Conservation (phyloP, 1,140 invertebrate genomes). For the Drosophila tristis region DNA sequence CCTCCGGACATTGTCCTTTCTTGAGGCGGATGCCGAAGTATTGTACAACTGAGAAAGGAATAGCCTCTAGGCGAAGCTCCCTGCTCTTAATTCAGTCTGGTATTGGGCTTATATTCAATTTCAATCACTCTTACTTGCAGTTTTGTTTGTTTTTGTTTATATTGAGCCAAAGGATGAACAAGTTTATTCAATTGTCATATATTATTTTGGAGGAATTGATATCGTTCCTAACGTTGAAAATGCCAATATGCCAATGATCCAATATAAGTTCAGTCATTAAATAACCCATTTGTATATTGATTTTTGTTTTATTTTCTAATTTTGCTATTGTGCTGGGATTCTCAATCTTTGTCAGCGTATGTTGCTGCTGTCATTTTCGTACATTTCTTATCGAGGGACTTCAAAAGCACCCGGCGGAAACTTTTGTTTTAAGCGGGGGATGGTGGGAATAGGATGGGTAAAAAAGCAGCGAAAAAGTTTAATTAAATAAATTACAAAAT, state of each 20-base stretch:
- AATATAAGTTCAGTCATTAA: too few species aligned
- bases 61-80: slow-evolving; percentile 2
- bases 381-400: slow-evolving; percentile 51
- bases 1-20: slow-evolving; percentile 3
- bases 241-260: too few species aligned
- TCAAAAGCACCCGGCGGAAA: slow-evolving; percentile 57
- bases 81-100: slow-evolving; percentile 13
- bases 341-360: slow-evolving; percentile 1
- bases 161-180: too few species aligned
- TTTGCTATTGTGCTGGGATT: too few species aligned
- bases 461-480: slow-evolving; percentile 57
- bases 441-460: slow-evolving; percentile 1
- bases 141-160: too few species aligned
- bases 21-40: neutral
- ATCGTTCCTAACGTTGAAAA: too few species aligned
- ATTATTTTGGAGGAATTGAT: too few species aligned
- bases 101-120: neutral
- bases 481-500: slow-evolving; percentile 82
- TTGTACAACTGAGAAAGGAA: slow-evolving; percentile 5
- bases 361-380: neutral
- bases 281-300: neutral
- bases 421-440: slow-evolving; percentile 44
- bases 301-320: neutral
- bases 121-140: neutral
- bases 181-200: too few species aligned